phyloP scores from a whole-genome alignment of 2,113 vertebrate species.

The Myrmecobius fasciatus region DNA sequence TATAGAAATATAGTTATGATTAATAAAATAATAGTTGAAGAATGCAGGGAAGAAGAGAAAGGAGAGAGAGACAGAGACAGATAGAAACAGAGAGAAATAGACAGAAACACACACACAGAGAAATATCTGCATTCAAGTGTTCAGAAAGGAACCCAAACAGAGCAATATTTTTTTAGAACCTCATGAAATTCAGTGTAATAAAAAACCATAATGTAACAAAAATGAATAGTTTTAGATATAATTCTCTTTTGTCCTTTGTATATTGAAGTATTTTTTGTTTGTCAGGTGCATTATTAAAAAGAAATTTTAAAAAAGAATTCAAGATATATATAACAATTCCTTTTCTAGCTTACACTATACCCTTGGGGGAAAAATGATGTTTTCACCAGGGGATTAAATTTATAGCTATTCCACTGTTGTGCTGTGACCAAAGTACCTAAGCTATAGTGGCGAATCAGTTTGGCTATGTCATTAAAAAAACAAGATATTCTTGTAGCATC shows the following conservation, averaged over 20 bases:
- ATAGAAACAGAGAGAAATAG: too few relatives aligned
- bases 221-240: background rate
- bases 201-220: background rate
- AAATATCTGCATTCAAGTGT: background rate
- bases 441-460: background rate
- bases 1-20: background rate
- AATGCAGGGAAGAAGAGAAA: background rate
- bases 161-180: background rate
- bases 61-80: too few relatives aligned
- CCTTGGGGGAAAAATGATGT: background rate
- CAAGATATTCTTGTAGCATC: background rate
- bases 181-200: background rate
- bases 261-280: background rate
- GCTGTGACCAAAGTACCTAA: background rate
- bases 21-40: background rate
- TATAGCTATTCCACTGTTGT: background rate
- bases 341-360: background rate
- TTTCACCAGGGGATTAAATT: background rate
- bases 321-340: background rate
- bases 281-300: background rate
- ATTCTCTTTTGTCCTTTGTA: background rate
- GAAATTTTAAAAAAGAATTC: background rate
- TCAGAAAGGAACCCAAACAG: background rate
- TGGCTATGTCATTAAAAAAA: slow-evolving; percentile 6
- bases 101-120: background rate